Base-by-base conservation (phyloP, 2,113 vertebrate genomes). In the Panthera leo region DNA sequence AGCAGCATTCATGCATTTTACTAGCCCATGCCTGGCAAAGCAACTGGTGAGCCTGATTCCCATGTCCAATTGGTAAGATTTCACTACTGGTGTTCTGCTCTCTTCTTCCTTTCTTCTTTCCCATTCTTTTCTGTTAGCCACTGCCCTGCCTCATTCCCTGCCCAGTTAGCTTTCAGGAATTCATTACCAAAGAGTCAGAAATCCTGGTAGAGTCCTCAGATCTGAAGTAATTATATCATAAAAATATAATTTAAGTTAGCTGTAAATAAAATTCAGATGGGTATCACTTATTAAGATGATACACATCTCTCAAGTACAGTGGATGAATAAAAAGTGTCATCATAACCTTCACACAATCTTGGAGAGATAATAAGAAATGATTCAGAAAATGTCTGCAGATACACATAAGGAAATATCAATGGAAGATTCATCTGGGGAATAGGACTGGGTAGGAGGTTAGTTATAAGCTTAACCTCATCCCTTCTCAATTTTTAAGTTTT, bases 201-300 rank as follows among this genome's bases (percentile, higher is more conserved):
- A 5, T 65, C 45, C 39, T 87, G 42, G 18, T 63, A 61, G 42
- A 88, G 45, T 68, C 76, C 31, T 78, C 51, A 31, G 85, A 85
- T 89, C 92, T 79, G 51, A 95, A 95, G 42, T 53, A 96, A 91
- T 48, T 82, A 14, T 63, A 48, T n/a, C 5, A 39, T 31, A 90
- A 90, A 18, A 63, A 85, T 3, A 31, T 67, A 82, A 75, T 63
- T 94, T 63, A 76, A 84, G 51, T 42, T 82, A 92, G n/a, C 39
- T 92, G 9, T 92, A 88, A 76, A 85, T 68, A 51, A 92, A 89
- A n/a, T 71, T 95, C 63, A 94, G 42, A 79, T 51, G 18, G 34
- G 15, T 84, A 11, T 36, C 25, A 95, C 19, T 67, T 84, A 95
- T 58, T 53, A 73, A 75, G 78, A 85, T 42, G 53, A 85, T 48